phyloP scores from a whole-genome alignment of 2,888 invertebrate species.

The Andrena bicolor region DNA sequence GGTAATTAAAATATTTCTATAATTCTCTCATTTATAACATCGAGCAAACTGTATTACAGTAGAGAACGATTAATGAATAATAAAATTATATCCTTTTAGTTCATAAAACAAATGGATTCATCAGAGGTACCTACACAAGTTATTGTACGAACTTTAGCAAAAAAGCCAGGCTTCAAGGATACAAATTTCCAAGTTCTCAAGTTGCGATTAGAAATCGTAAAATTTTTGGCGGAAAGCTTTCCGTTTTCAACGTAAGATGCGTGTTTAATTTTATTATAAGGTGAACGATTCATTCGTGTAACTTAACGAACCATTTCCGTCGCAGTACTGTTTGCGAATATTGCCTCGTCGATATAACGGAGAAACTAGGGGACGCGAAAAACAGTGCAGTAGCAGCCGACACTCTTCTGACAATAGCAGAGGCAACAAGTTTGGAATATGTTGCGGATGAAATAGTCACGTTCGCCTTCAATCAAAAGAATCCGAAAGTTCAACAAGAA shows the following conservation, averaged over 20 bases:
- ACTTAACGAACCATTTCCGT: conserved; percentile 25
- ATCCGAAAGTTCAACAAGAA: conserved; percentile 96
- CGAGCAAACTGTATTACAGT: not conserved
- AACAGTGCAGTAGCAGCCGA: conserved; percentile 90
- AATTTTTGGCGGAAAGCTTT: conserved; percentile 91
- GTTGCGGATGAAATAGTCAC: conserved; percentile 90
- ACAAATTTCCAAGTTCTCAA: conserved; percentile 97
- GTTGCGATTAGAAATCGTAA: conserved; percentile 92
- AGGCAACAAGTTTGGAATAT: conserved; percentile 91
- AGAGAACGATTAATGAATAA: not conserved
- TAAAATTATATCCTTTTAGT: conserved; percentile 78
- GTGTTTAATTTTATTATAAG: not conserved
- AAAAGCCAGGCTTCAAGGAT: conserved; percentile 94
- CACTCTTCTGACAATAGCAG: conserved; percentile 91
- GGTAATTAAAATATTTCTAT: conserved; percentile 28
- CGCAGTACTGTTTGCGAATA: conserved; percentile 90
- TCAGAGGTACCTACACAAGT: conserved; percentile 91
- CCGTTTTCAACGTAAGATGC: conserved; percentile 88
- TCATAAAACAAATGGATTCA: conserved; percentile 88
- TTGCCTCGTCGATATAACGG: conserved; percentile 92
- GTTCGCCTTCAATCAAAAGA: conserved; percentile 94
- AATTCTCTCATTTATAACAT: not conserved
- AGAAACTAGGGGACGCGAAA: conserved; percentile 94
- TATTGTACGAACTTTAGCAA: conserved; percentile 90
- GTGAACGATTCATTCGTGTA: not conserved